Evolutionary conservation across 2,888 invertebrate species (phyloP).

Genomic region (Leptinotarsa rubiginosa): DNA sequence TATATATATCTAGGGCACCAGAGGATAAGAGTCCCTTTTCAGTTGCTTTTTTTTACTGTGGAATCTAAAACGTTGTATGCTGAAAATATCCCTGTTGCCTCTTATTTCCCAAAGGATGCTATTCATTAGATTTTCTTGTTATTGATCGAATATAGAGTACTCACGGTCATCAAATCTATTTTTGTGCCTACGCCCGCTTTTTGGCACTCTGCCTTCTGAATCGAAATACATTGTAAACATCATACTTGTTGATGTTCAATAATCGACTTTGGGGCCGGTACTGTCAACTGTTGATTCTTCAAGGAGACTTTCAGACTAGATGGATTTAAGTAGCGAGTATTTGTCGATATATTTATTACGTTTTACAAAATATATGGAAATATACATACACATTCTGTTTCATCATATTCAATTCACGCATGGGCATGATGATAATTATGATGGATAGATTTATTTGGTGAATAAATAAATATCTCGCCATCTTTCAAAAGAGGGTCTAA

Average conservation of each 20-base stretch:
- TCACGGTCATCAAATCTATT: constrained; percentile 29
- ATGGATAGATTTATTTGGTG: too few relatives aligned
- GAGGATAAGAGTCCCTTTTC: too few relatives aligned
- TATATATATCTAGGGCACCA: too few relatives aligned
- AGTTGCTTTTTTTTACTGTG: too few relatives aligned
- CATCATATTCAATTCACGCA: too few relatives aligned
- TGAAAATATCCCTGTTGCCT: too few relatives aligned
- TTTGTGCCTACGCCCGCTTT: constrained; percentile 24
- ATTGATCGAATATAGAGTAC: not conserved
- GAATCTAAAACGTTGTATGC: too few relatives aligned
- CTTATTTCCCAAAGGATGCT: too few relatives aligned
- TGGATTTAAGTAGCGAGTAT: not conserved
- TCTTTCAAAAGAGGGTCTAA: too few relatives aligned
- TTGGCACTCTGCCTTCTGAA: constrained; percentile 28
- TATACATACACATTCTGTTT: not conserved
- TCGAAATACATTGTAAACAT: constrained; percentile 29
- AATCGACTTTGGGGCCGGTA: constrained; percentile 5
- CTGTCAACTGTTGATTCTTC: constrained; percentile 15
- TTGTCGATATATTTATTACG: not conserved
- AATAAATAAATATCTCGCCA: too few relatives aligned
- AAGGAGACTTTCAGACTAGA: constrained; percentile 1
- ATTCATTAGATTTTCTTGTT: too few relatives aligned
- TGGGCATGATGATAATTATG: not conserved
- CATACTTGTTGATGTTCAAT: constrained; percentile 34
- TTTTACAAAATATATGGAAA: too few relatives aligned